A percentile compares a stretch with the other conserved stretches of the same genome.
Conservation (phyloP, 2,113 vertebrate species). For the Colistium nudipinnis region DNA sequence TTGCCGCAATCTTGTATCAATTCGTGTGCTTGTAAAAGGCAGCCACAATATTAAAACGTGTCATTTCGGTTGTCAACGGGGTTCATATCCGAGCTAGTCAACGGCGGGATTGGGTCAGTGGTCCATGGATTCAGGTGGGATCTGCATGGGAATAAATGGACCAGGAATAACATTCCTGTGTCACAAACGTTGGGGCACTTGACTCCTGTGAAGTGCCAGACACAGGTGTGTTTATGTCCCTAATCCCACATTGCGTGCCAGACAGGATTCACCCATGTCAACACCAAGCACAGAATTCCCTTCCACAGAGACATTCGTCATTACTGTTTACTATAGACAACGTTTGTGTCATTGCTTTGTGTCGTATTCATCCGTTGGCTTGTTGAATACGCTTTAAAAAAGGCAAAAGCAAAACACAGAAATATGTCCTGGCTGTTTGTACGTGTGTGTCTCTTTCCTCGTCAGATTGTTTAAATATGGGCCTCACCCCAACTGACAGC, state of each 20-base stretch:
- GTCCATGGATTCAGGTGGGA: background rate
- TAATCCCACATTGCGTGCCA: slow-evolving; percentile 74
- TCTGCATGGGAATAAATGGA: background rate
- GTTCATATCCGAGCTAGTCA: background rate
- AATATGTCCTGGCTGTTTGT: slow-evolving; percentile 44
- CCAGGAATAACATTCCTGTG: slow-evolving; percentile 29
- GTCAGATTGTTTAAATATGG: slow-evolving; percentile 57
- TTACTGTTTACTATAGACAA: slow-evolving; percentile 59
- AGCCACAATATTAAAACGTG: background rate
- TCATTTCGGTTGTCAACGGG: background rate
- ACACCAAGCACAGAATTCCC: slow-evolving; percentile 66
- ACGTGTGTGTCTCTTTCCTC: slow-evolving; percentile 33
- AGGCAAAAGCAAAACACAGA: slow-evolving; percentile 51
- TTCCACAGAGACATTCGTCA: slow-evolving; percentile 66
- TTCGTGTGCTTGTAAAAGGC: background rate
- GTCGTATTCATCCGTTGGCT: slow-evolving; percentile 58
- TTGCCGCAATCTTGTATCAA: no score
- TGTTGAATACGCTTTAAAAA: slow-evolving; percentile 64
- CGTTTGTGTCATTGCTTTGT: slow-evolving; percentile 55
- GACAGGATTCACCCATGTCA: slow-evolving; percentile 68
- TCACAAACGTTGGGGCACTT: slow-evolving; percentile 15
- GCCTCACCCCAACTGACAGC: slow-evolving; percentile 68
- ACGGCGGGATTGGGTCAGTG: background rate
- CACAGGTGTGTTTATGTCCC: slow-evolving; percentile 72
- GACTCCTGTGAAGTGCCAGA: slow-evolving; percentile 36